Evolutionary conservation across 92 coral and sea anemone genomes (phyloP).

Genomic region (Epizoanthus illoricatus): DNA sequence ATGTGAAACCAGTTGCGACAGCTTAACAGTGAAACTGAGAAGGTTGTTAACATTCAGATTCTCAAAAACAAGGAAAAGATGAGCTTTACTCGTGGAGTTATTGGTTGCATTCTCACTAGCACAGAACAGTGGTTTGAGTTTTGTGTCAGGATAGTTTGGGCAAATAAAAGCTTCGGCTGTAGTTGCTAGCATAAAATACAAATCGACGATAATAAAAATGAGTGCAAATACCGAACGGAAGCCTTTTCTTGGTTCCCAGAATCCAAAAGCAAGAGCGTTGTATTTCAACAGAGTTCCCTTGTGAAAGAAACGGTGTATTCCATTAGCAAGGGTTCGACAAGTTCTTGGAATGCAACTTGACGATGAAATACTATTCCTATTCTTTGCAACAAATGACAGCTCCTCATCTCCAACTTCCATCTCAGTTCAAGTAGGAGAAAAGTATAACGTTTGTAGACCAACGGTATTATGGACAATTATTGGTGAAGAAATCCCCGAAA

Average conservation of each 20-base stretch:
- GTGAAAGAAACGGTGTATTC: slow-evolving; percentile 25
- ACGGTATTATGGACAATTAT: not conserved
- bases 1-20: slow-evolving; percentile 58
- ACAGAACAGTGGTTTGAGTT: not conserved
- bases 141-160: slow-evolving; percentile 16
- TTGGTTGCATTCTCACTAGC: not conserved
- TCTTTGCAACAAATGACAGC: not conserved
- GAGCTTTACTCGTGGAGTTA: not conserved
- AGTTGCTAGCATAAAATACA: slow-evolving; percentile 35
- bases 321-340: not conserved
- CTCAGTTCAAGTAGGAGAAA: not conserved
- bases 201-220: slow-evolving; percentile 39
- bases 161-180: slow-evolving; percentile 45
- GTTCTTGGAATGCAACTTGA: slow-evolving; percentile 3
- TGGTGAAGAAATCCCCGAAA: not conserved
- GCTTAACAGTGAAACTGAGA: slow-evolving; percentile 10
- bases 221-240: slow-evolving; percentile 40
- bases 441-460: no score
- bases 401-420: not conserved
- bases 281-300: slow-evolving; percentile 55
- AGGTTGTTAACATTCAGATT: slow-evolving; percentile 7
- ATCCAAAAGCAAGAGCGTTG: slow-evolving; percentile 47
- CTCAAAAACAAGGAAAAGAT: slow-evolving; percentile 1
- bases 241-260: slow-evolving; percentile 61
- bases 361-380: not conserved